Percentiles rank a stretch among this genome's conserved stretches.
Conservation (phyloP, 2,888 invertebrate species). For the Bursaphelenchus okinawaensis region DNA sequence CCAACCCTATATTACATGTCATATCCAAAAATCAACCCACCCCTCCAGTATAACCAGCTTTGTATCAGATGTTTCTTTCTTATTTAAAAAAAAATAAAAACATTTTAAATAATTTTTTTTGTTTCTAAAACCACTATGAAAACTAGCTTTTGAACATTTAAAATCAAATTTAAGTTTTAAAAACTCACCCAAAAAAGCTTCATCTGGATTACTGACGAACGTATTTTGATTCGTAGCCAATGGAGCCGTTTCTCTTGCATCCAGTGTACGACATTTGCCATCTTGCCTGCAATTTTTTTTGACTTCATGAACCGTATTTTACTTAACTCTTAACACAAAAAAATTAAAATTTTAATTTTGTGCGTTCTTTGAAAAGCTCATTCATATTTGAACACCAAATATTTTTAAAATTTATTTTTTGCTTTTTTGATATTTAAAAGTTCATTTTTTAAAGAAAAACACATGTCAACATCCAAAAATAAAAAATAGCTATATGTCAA, state of each 20-base stretch:
- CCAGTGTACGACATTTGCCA: constrained; percentile 53
- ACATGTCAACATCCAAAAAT: neutral
- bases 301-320: too few species aligned
- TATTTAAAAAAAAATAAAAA: constrained; percentile 21
- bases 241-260: constrained; percentile 61
- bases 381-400: neutral
- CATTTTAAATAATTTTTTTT: too few species aligned
- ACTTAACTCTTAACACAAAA: too few species aligned
- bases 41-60: too few species aligned
- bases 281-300: constrained; percentile 25
- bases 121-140: neutral
- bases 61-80: too few species aligned
- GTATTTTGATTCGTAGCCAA: constrained; percentile 63
- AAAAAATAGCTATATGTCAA: neutral
- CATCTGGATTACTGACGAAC: constrained; percentile 39
- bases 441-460: too few species aligned
- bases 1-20: too few species aligned
- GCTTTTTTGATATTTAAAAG: too few species aligned
- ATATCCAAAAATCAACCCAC: too few species aligned
- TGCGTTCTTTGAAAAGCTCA: neutral
- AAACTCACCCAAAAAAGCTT: constrained; percentile 25
- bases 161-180: too few species aligned
- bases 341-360: neutral
- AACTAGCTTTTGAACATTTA: neutral
- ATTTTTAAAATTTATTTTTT: too few species aligned